Evolutionary conservation across 2,113 vertebrate species (phyloP), one percentile per base, ranked within the genome.

Genomic region (Lycocorax pyrrhopterus): DNA sequence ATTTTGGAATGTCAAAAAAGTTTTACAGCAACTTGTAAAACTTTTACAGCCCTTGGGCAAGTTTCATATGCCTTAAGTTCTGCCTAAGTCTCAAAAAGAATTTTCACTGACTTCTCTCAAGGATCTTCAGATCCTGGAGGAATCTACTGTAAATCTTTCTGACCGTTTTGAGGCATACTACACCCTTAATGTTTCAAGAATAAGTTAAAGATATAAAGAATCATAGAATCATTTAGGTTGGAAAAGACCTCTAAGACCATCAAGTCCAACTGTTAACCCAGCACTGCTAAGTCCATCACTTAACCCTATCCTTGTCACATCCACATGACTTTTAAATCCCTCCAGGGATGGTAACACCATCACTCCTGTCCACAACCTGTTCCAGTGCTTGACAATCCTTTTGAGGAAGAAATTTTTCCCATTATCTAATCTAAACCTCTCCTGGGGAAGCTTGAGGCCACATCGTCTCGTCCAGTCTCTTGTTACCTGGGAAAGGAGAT

Each of bases 291-390:
- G 12, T 51, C 41, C 18, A 33, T 33, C 33, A 60, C 33, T 58
- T 80, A 84, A 74, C 5, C 9, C 37, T 18, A 9, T 51, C 16
- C 18, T 6, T 22, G 12, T 16, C 37, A 63, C 33, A 35, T 23
- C 21, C 41, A 29, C 18, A 15, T 4, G 12, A 16, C 2, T 84
- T 88, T 67, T 39, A 41, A 63, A 51, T 79, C 22, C 33, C 29
- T 63, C 13, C 20, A 44, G 12, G 25, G 22, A 33, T 16, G 8
- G 4, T 41, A 53, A 73, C 22, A 60, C 22, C 18, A 80, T 9
- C 12, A 52, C 3, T 69, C 17, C 6, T 2, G 0, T 44, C 10
- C 7, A 52, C 32, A 67, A 7, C 11, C 30, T 47, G 6, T 55
- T 30, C 11, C 35, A 44, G 16, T 49, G 32, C 12, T 62, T 60